Conservation (phyloP, 2,113 vertebrate genomes). For the Chelonoidis abingdonii region DNA sequence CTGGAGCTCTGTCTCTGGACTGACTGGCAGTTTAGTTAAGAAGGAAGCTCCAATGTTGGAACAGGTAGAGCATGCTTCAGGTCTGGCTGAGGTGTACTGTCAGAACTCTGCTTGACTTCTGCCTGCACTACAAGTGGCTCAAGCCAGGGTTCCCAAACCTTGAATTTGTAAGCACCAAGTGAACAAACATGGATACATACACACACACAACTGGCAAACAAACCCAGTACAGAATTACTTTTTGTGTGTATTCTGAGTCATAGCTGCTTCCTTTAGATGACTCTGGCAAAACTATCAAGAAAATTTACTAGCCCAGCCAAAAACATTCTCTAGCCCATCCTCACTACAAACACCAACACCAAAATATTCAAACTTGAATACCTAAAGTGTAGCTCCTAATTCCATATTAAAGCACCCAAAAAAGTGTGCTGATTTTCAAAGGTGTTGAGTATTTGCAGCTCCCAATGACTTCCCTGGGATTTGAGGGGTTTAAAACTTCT, state of each 20-base stretch:
- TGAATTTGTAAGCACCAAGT: background rate
- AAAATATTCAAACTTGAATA: accelerated
- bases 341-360: background rate
- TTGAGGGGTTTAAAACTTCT: background rate
- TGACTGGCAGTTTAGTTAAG: background rate
- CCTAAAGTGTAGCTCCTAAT: background rate
- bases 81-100: background rate
- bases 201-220: background rate
- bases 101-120: background rate
- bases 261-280: background rate
- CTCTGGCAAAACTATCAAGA: background rate
- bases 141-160: background rate
- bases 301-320: background rate
- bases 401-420: background rate
- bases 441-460: background rate
- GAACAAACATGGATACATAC: background rate
- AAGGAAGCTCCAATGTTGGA: background rate
- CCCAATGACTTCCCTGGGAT: too few relatives aligned
- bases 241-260: background rate
- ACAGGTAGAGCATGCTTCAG: background rate
- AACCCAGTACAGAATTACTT: background rate
- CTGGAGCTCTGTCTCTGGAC: background rate
- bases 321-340: background rate
- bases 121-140: background rate
- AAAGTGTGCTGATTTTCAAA: background rate